Conservation (phyloP, 2,888 invertebrate genomes). For the Phorcus lineatus region DNA sequence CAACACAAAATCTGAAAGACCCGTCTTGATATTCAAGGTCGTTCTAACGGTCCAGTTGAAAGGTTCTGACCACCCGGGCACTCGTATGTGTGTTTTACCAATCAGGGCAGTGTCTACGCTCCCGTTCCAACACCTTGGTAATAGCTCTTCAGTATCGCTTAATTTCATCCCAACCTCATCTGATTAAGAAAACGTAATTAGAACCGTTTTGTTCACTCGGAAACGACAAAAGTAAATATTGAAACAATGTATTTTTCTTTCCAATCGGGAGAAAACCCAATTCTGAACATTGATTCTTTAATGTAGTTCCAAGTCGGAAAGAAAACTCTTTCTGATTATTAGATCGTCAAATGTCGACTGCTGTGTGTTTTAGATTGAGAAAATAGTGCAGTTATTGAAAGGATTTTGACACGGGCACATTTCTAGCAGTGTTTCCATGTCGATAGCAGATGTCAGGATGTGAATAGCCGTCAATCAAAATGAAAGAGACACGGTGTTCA, state of each 20-base stretch:
- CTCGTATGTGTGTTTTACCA: neutral
- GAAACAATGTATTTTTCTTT: constrained; percentile 11
- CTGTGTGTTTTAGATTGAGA: constrained; percentile 10
- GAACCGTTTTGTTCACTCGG: constrained; percentile 2
- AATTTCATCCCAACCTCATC: neutral
- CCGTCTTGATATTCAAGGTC: too few species aligned
- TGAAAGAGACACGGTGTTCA: too few species aligned
- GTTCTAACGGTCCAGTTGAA: too few species aligned
- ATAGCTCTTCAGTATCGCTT: neutral
- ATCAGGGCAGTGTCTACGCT: neutral
- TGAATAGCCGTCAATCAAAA: neutral
- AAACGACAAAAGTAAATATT: constrained; percentile 6
- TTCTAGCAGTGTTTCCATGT: neutral
- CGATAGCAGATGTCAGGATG: constrained; percentile 6
- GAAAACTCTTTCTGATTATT: constrained; percentile 1
- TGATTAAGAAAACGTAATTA: neutral
- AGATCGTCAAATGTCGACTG: neutral
- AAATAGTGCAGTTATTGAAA: constrained; percentile 6
- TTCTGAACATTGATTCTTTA: neutral
- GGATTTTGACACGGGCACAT: constrained; percentile 5
- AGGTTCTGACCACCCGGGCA: too few species aligned
- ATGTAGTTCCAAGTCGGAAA: neutral
- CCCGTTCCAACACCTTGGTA: neutral
- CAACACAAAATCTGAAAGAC: too few species aligned
- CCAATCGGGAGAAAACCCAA: neutral